Percentiles rank a stretch among this genome's conserved stretches.
phyloP scores from a whole-genome alignment of 35 echinoderm and acorn worm genomes.

The Holothuria glaberrima region DNA sequence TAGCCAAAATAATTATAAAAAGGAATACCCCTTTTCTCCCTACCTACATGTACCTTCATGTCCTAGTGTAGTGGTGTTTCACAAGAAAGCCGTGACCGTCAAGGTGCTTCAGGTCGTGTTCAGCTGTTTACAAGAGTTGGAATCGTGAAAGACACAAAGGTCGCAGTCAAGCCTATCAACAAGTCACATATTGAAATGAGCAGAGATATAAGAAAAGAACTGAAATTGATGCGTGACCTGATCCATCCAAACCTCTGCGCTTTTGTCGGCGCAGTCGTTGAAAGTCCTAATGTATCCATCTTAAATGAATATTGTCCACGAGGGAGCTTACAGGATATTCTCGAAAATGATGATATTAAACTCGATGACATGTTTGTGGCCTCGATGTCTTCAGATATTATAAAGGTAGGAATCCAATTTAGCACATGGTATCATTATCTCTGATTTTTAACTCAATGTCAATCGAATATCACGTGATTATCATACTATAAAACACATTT shows the following conservation, averaged over 20 bases:
- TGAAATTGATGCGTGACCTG: slow-evolving; percentile 92
- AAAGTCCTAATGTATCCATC: slow-evolving; percentile 83
- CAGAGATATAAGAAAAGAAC: slow-evolving; percentile 79
- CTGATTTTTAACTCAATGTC: neutral
- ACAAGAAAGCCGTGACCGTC: slow-evolving; percentile 13
- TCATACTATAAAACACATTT: neutral
- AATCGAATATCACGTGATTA: neutral
- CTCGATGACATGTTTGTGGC: slow-evolving; percentile 98
- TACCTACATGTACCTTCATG: neutral
- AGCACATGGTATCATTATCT: too few relatives aligned
- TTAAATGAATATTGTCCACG: slow-evolving; percentile 87
- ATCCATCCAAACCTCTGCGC: slow-evolving; percentile 81
- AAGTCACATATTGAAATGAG: slow-evolving; percentile 85
- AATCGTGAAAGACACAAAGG: slow-evolving; percentile 68
- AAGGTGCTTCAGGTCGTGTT: slow-evolving; percentile 37
- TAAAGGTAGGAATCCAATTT: slow-evolving; percentile 76
- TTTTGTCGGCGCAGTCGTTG: slow-evolving; percentile 92
- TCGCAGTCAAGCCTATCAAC: slow-evolving; percentile 83
- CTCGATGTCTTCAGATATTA: slow-evolving; percentile 82
- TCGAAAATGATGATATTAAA: slow-evolving; percentile 98
- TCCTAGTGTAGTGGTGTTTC: slow-evolving; percentile 37
- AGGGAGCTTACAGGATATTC: slow-evolving; percentile 97
- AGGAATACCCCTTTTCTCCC: too few relatives aligned
- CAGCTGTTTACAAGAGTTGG: slow-evolving; percentile 84
- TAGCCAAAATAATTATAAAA: too few relatives aligned